Percentiles rank a stretch among this genome's conserved stretches.
These are phyloP conservation scores for Olivierus martensii DNA, from an alignment of 1,140 invertebrate genomes.

Conservation along the genomic window DNA sequence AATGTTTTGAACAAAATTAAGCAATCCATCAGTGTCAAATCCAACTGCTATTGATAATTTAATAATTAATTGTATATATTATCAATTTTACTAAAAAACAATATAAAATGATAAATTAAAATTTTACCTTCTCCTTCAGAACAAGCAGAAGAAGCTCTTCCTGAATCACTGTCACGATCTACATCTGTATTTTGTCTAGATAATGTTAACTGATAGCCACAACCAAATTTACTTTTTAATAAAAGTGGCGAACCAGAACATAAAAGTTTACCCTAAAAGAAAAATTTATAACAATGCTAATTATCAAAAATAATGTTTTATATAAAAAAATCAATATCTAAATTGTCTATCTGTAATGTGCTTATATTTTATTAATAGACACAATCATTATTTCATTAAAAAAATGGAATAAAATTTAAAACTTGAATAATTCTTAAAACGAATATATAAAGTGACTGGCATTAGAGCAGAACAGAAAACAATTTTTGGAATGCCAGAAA, in stretches of 20 bases:
- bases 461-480: too few relatives aligned
- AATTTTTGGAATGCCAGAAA: too few relatives aligned
- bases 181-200: conserved; percentile 1
- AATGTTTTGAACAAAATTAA: conserved; percentile 29
- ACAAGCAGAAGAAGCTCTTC: conserved; percentile 10
- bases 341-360: too few relatives aligned
- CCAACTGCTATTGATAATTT: not conserved
- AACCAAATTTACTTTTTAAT: conserved; percentile 39
- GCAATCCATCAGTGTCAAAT: conserved; percentile 16
- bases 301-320: too few relatives aligned
- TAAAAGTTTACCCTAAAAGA: conserved; percentile 31
- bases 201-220: conserved; percentile 33
- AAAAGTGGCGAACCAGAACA: conserved; percentile 39
- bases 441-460: too few relatives aligned
- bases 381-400: too few relatives aligned
- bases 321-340: too few relatives aligned
- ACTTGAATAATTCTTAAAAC: too few relatives aligned
- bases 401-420: too few relatives aligned
- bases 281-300: too few relatives aligned
- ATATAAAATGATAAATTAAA: not conserved
- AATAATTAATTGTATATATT: not conserved
- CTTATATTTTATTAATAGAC: too few relatives aligned
- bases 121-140: not conserved
- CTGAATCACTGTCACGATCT: conserved; percentile 12
- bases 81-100: not conserved